Conservation (phyloP, 2,797 vertebrate species). For the Sylvia borin region DNA sequence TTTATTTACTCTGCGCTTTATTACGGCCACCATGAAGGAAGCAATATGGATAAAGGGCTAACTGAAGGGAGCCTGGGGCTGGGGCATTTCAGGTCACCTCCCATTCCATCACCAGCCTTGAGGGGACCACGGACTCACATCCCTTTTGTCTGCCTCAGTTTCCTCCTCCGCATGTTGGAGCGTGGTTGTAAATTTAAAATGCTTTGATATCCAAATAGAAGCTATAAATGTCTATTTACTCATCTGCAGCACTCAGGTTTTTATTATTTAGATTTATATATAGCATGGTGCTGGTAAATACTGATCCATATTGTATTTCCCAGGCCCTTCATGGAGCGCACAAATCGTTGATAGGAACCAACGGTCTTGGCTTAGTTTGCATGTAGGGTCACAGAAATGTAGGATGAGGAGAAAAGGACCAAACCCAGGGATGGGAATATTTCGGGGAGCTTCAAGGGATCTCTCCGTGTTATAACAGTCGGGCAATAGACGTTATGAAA, state of each 20-base stretch:
- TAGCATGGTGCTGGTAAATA: not conserved
- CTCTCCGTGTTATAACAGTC: not conserved
- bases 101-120: fast-evolving
- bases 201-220: not conserved
- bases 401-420: not conserved
- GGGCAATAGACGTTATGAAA: not conserved
- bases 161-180: not conserved
- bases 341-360: not conserved
- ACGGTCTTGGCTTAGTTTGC: not conserved
- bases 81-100: not conserved
- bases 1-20: not conserved
- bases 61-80: not conserved
- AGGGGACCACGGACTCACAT: not conserved
- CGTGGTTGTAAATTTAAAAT: not conserved
- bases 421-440: not conserved
- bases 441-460: not conserved
- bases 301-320: not conserved
- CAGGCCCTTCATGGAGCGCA: not conserved
- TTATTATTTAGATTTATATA: not conserved
- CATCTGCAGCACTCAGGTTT: not conserved
- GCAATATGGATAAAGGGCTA: not conserved
- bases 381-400: not conserved
- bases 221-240: not conserved
- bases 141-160: conserved; percentile 39
- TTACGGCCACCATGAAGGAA: not conserved